Percentiles rank a stretch among this genome's conserved stretches.
Evolutionary conservation across 2,888 invertebrate genomes (phyloP).

Genomic region (Listrodromus nycthemerus): DNA sequence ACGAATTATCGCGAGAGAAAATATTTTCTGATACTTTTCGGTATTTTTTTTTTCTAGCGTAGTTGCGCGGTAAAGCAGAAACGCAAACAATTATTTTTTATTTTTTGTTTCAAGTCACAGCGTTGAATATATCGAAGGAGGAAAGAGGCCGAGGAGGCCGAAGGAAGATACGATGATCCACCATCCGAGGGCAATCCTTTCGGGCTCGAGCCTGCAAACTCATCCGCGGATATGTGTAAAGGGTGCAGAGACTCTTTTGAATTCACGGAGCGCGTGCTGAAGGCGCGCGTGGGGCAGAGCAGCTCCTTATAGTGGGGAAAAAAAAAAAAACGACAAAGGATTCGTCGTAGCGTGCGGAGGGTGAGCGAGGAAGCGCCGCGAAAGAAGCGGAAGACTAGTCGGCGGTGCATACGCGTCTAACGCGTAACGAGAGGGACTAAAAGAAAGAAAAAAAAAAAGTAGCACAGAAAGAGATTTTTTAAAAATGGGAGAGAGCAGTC

Average conservation of each 20-base stretch:
- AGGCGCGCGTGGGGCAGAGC: constrained; percentile 76
- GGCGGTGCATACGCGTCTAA: constrained; percentile 18
- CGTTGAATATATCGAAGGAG: constrained; percentile 35
- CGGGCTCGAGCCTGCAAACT: constrained; percentile 63
- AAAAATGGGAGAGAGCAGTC: constrained; percentile 91
- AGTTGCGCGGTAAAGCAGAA: neutral
- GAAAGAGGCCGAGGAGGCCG: constrained; percentile 30
- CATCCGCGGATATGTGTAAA: constrained; percentile 65
- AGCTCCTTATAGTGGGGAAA: constrained; percentile 58
- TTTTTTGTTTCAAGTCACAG: constrained; percentile 5
- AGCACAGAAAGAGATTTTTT: constrained; percentile 40
- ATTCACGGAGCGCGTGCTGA: constrained; percentile 76
- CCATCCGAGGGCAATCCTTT: constrained; percentile 69
- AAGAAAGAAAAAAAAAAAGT: constrained; percentile 32
- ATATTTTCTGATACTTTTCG: neutral
- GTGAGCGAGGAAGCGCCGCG: constrained; percentile 43
- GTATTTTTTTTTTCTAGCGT: neutral
- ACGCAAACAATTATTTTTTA: neutral
- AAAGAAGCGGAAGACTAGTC: constrained; percentile 38
- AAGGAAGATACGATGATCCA: constrained; percentile 59
- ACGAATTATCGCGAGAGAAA: neutral
- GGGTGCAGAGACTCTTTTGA: constrained; percentile 76
- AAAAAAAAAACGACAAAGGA: constrained; percentile 58
- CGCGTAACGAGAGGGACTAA: constrained; percentile 50
- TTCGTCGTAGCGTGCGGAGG: constrained; percentile 41